phyloP scores from a whole-genome alignment of 1,140 invertebrate genomes.

The honey bee (Apis mellifera) region Amel_HAv3.1 CM009935.2:3286001-3286500 shows the following conservation, averaged over 20 bases:
- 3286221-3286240: conserved; percentile 43
- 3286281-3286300: neutral
- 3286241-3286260: conserved; percentile 22
- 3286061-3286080: no score
- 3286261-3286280: conserved; percentile 44
- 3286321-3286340: conserved; percentile 21
- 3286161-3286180: conserved; percentile 37
- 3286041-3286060: no score
- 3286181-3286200: conserved; percentile 32
- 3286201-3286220: conserved; percentile 5
- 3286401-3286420: neutral
- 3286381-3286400: conserved; percentile 39
- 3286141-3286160: neutral
- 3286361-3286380: neutral
- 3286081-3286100: no score
- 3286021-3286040: no score
- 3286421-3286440: neutral
- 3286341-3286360: conserved; percentile 3
- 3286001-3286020: no score
- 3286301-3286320: neutral
- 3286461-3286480: neutral
- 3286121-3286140: neutral
- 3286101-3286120: no score
- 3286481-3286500: neutral
- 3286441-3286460: conserved; percentile 15